These are phyloP conservation scores for Agrochola lota DNA, from an alignment of 2,888 invertebrate species.

Conservation along the genomic window DNA sequence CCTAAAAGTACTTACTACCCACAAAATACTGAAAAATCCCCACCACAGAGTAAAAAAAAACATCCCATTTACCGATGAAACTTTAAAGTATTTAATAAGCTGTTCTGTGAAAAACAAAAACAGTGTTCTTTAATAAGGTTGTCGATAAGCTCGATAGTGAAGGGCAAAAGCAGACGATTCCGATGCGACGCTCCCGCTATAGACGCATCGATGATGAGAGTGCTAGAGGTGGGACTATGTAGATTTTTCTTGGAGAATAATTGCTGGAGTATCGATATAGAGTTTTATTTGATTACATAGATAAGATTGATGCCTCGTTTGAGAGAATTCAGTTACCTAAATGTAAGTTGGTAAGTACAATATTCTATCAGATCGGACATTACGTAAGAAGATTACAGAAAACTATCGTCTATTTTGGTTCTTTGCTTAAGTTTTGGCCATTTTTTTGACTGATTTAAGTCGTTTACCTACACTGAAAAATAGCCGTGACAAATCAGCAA, in stretches of 20 bases:
- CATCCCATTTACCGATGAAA: constrained; percentile 36
- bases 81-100: constrained; percentile 52
- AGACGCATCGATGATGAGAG: constrained; percentile 70
- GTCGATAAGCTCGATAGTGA: constrained; percentile 62
- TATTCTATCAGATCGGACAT: not conserved
- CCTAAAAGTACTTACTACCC: not conserved
- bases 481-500: not conserved
- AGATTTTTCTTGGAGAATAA: constrained; percentile 5
- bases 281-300: not conserved
- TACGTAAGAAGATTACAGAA: not conserved
- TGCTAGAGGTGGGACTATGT: constrained; percentile 55
- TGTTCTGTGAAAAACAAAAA: constrained; percentile 56
- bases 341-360: not conserved
- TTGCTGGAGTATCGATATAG: constrained; percentile 30
- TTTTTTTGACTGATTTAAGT: not conserved
- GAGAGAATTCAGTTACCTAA: not conserved
- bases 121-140: constrained; percentile 56
- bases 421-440: not conserved
- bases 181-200: constrained; percentile 69
- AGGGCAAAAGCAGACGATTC: constrained; percentile 72
- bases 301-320: not conserved
- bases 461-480: not conserved
- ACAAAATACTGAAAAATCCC: constrained; percentile 2
- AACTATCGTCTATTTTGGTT: not conserved
- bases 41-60: constrained; percentile 8